Conservation (phyloP, 2,113 vertebrate species). For the Ardeotis arabs region DNA sequence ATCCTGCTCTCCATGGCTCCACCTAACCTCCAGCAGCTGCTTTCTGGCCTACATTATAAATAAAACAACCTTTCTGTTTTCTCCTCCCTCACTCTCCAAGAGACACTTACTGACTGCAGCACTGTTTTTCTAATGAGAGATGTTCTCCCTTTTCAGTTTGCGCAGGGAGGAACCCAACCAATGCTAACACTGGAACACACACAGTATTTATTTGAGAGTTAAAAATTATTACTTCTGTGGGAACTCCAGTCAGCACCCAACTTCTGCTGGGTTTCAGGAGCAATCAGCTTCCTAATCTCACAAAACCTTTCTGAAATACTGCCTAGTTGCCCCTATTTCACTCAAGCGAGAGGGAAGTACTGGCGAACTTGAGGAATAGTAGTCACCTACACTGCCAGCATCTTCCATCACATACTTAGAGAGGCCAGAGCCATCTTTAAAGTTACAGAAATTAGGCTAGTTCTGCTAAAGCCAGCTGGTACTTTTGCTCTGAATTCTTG, state of each 20-base stretch:
- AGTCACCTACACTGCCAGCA: background rate
- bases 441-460: background rate
- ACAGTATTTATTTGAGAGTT: background rate
- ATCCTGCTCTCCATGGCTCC: background rate
- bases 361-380: background rate
- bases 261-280: background rate
- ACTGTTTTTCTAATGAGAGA: background rate
- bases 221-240: rapidly evolving
- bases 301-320: background rate
- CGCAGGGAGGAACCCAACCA: background rate
- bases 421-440: background rate
- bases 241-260: background rate
- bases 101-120: background rate
- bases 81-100: background rate
- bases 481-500: background rate
- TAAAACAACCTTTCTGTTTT: background rate
- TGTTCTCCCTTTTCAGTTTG: background rate
- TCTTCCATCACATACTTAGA: background rate
- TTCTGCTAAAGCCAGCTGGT: background rate
- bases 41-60: background rate
- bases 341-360: background rate
- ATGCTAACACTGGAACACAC: background rate
- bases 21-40: background rate
- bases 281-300: background rate
- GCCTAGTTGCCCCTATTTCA: background rate